These are phyloP conservation scores for Sinohyriopsis cumingii DNA, from an alignment of 2,888 invertebrate genomes.

Conservation along the genomic window DNA sequence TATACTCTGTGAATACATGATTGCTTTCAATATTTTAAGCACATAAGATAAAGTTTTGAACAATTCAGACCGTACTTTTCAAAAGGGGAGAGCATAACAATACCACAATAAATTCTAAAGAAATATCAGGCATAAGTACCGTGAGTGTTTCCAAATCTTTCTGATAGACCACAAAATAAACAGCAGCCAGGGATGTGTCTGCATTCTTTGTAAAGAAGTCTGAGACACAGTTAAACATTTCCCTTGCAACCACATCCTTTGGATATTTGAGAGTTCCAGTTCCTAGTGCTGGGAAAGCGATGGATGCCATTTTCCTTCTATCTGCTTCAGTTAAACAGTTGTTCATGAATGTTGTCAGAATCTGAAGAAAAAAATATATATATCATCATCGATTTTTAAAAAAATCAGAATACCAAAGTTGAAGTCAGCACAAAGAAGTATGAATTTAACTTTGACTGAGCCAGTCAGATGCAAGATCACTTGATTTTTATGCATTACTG, in stretches of 20 bases:
- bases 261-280: conserved; percentile 44
- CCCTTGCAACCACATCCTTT: conserved; percentile 22
- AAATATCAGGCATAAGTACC: conserved; percentile 1
- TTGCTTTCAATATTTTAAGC: too few species aligned
- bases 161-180: conserved; percentile 20
- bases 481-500: too few species aligned
- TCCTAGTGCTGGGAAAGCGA: conserved; percentile 49
- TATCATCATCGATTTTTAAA: too few species aligned
- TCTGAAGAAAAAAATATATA: conserved; percentile 14
- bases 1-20: too few species aligned
- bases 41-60: too few species aligned
- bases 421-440: too few species aligned
- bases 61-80: too few species aligned
- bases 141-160: conserved; percentile 13
- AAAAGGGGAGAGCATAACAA: too few species aligned
- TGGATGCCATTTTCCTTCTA: conserved; percentile 12
- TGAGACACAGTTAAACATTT: conserved; percentile 27
- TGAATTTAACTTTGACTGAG: too few species aligned
- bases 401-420: too few species aligned
- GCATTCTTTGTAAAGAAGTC: conserved; percentile 19
- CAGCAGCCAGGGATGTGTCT: conserved; percentile 7
- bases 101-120: background rate
- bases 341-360: conserved; percentile 14
- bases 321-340: conserved; percentile 15
- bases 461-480: too few species aligned